Percentiles rank a stretch among this genome's conserved stretches.
phyloP scores from a whole-genome alignment of 2,113 vertebrate genomes.

The Embiotoca jacksoni region DNA sequence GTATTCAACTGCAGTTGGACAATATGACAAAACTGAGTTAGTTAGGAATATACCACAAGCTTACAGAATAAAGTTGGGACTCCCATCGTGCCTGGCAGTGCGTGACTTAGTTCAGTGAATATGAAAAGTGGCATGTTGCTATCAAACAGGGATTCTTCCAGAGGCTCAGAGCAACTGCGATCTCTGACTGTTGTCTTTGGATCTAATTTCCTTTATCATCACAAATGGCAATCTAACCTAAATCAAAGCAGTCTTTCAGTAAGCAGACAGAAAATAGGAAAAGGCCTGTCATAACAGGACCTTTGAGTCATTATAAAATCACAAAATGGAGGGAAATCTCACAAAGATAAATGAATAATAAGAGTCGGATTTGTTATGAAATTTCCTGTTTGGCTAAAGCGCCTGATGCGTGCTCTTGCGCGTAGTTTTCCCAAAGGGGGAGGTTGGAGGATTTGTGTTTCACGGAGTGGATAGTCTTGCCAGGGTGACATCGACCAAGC shows the following conservation, averaged over 20 bases:
- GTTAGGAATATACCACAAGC: neutral
- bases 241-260: neutral
- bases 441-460: slow-evolving; percentile 28
- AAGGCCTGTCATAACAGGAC: neutral
- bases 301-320: neutral
- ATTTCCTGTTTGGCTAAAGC: slow-evolving; percentile 31
- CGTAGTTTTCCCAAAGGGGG: slow-evolving; percentile 3
- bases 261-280: neutral
- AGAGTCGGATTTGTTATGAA: neutral
- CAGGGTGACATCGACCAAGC: slow-evolving; percentile 11
- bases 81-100: neutral
- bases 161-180: neutral
- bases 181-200: neutral
- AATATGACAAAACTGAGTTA: neutral
- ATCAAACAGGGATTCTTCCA: slow-evolving; percentile 20
- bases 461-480: neutral
- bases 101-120: neutral
- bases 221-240: slow-evolving; percentile 1
- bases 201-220: slow-evolving; percentile 12
- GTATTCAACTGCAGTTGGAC: slow-evolving; percentile 1
- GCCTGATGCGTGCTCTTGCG: neutral
- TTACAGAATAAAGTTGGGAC: neutral
- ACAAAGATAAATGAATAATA: neutral
- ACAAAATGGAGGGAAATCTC: neutral
- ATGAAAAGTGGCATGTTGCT: slow-evolving; percentile 5